phyloP scores from a whole-genome alignment of 2,888 invertebrate genomes.

The Mycalesis mineus region DNA sequence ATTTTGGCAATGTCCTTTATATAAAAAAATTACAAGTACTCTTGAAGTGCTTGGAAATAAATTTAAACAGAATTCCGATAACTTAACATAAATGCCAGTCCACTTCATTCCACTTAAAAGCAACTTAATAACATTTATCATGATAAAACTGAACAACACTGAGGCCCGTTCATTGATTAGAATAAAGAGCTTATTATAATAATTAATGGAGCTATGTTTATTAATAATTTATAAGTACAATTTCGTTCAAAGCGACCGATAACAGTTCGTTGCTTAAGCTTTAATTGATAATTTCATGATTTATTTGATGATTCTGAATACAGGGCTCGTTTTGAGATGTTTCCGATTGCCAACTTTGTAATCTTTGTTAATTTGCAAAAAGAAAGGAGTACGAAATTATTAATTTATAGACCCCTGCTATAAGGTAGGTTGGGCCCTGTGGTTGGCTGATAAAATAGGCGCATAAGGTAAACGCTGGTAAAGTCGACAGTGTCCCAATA shows the following conservation, averaged over 20 bases:
- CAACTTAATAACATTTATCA: background rate
- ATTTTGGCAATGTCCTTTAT: no score
- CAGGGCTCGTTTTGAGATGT: background rate
- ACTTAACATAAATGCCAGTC: background rate
- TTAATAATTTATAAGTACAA: slow-evolving; percentile 2
- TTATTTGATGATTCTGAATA: background rate
- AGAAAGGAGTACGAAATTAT: no score
- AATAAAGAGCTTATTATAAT: slow-evolving; percentile 9
- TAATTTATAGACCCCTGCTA: no score
- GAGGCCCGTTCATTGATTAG: background rate
- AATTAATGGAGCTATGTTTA: background rate
- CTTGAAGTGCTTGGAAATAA: background rate
- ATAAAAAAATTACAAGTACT: no score
- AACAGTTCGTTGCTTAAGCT: slow-evolving; percentile 5
- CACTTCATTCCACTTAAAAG: background rate
- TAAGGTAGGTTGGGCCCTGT: no score
- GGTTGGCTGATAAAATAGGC: no score
- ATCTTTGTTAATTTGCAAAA: no score
- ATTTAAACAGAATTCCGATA: background rate
- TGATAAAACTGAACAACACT: background rate
- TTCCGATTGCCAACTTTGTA: background rate
- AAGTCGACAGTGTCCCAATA: no score
- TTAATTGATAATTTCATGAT: background rate
- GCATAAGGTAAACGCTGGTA: no score
- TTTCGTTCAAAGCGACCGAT: background rate